Evolutionary conservation across 1,140 invertebrate genomes (phyloP).

Genomic region (Diprion similis): DNA sequence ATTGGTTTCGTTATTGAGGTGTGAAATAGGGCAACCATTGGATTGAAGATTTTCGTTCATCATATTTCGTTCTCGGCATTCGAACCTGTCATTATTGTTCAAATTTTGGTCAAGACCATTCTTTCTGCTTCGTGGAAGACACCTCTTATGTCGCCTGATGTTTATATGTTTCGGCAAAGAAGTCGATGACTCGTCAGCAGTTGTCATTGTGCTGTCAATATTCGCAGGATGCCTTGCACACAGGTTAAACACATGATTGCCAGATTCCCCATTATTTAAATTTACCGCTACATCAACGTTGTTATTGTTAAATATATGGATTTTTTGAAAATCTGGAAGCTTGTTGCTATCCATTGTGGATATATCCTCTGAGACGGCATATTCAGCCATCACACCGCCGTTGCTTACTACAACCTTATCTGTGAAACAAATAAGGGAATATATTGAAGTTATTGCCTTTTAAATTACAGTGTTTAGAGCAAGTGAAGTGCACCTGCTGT

Average conservation of each 20-base stretch:
- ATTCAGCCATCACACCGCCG: constrained; percentile 67
- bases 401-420: constrained; percentile 69
- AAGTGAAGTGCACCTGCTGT: too few species aligned
- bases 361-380: constrained; percentile 45
- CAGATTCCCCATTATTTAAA: background rate
- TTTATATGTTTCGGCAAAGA: background rate
- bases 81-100: background rate
- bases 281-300: background rate
- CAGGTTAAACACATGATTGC: background rate
- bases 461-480: too few species aligned
- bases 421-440: constrained; percentile 48
- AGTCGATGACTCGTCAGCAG: background rate
- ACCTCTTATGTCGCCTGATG: background rate
- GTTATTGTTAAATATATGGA: background rate
- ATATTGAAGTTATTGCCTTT: background rate
- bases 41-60: background rate
- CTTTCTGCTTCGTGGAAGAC: background rate
- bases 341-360: background rate
- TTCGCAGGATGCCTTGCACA: background rate
- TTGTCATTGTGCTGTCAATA: background rate
- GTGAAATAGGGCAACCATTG: background rate
- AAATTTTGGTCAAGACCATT: background rate
- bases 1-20: background rate
- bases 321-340: background rate
- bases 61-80: background rate